Percentiles rank a stretch among this genome's conserved stretches.
phyloP scores from a whole-genome alignment of 2,113 vertebrate species.

The Ictalurus furcatus region DNA sequence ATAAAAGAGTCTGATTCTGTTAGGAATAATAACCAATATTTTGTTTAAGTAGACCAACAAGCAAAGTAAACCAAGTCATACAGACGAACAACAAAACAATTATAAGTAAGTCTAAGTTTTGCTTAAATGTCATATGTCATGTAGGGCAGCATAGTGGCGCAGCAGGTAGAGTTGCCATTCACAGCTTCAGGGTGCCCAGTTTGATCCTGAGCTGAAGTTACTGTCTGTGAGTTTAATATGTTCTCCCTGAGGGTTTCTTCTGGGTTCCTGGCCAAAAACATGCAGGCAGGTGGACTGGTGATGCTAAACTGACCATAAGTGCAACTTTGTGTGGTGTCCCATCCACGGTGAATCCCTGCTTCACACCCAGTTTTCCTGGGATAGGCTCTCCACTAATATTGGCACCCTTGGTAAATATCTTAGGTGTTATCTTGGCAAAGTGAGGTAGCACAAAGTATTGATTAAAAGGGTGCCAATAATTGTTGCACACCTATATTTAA shows the following conservation, averaged over 20 bases:
- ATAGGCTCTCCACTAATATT: neutral
- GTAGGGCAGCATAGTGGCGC: no score
- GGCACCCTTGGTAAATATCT: no score
- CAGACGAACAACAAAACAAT: no score
- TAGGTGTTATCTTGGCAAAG: no score
- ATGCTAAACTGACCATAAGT: neutral
- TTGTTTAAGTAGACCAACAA: neutral
- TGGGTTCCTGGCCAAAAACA: neutral
- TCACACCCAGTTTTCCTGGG: neutral
- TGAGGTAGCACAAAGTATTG: no score
- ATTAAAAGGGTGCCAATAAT: no score
- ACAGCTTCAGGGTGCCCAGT: neutral
- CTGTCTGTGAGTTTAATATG: neutral
- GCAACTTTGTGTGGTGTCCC: neutral
- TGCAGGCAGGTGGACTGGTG: neutral
- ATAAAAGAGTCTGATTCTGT: neutral
- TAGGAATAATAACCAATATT: neutral
- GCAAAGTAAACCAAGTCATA: neutral
- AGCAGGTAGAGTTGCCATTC: neutral
- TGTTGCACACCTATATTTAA: no score
- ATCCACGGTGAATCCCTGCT: neutral
- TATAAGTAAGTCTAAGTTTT: no score
- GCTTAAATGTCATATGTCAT: no score
- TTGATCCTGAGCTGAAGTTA: neutral
- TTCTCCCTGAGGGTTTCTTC: neutral